A percentile compares a stretch with the other conserved stretches of the same genome.
These are phyloP conservation scores for Alces alces DNA, from an alignment of 2,113 vertebrate genomes.

Conservation along the genomic window DNA sequence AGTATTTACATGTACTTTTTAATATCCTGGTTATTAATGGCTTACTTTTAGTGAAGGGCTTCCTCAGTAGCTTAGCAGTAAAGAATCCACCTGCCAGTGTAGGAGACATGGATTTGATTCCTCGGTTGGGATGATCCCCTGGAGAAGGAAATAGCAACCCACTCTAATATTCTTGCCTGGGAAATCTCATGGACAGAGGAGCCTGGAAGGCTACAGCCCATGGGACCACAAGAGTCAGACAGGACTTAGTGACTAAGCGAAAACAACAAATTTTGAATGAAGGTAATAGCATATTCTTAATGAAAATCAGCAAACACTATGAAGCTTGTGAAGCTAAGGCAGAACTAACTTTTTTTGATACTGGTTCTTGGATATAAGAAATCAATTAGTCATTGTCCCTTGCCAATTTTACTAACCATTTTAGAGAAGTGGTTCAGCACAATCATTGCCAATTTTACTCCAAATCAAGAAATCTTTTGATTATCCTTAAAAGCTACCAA, in stretches of 20 bases:
- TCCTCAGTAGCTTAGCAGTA: background rate
- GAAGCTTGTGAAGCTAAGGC: background rate
- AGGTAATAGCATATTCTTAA: background rate
- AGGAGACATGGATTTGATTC: background rate
- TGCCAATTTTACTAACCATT: background rate
- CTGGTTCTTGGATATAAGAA: background rate
- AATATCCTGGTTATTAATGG: background rate
- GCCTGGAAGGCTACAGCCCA: background rate
- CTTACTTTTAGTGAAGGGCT: background rate
- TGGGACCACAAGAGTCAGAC: background rate
- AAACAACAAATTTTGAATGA: background rate
- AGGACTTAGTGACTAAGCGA: background rate
- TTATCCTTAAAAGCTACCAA: background rate
- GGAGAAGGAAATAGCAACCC: background rate
- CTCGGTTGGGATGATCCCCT: background rate
- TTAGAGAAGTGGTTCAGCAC: background rate
- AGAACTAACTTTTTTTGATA: background rate
- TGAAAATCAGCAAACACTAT: background rate
- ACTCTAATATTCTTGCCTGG: background rate
- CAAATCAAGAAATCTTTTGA: conserved; percentile 29
- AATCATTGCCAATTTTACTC: background rate
- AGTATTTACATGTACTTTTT: background rate
- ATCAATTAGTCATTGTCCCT: background rate
- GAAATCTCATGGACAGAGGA: background rate
- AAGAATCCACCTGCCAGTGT: background rate